phyloP scores from a whole-genome alignment of 2,113 vertebrate species.

The Paracanthobrama guichenoti region DNA sequence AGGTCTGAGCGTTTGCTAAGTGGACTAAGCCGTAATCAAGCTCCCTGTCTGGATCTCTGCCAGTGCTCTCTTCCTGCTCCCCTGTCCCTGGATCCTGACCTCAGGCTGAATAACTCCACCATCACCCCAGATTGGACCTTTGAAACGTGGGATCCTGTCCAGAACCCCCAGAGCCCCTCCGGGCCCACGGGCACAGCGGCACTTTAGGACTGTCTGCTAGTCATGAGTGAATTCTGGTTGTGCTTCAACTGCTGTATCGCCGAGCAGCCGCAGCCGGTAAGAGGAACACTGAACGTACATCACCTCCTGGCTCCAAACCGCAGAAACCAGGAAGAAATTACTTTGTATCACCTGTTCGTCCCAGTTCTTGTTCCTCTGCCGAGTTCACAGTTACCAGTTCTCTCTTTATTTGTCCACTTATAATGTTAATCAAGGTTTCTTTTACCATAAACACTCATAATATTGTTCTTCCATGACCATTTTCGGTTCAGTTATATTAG shows the following conservation, averaged over 20 bases:
- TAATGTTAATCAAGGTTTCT: neutral
- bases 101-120: neutral
- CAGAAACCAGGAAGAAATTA: conserved; percentile 23
- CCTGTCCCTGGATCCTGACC: conserved; percentile 12
- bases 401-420: neutral
- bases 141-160: neutral
- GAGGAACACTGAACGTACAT: conserved; percentile 55
- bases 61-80: conserved; percentile 16
- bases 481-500: neutral
- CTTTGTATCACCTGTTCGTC: neutral
- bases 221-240: conserved; percentile 91
- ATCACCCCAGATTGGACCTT: neutral
- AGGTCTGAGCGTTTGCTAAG: conserved; percentile 43
- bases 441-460: neutral
- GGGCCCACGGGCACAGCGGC: conserved; percentile 36
- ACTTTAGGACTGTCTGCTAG: conserved; percentile 69
- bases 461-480: neutral
- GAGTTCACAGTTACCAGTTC: neutral
- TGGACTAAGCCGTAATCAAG: neutral
- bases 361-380: neutral
- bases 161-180: neutral
- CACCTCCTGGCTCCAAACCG: conserved; percentile 16
- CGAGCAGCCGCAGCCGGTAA: conserved; percentile 89
- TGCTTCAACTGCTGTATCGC: conserved; percentile 94
- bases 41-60: conserved; percentile 53